Evolutionary conservation across 2,113 vertebrate genomes (phyloP).

Genomic region (Hemibagrus wyckioides): DNA sequence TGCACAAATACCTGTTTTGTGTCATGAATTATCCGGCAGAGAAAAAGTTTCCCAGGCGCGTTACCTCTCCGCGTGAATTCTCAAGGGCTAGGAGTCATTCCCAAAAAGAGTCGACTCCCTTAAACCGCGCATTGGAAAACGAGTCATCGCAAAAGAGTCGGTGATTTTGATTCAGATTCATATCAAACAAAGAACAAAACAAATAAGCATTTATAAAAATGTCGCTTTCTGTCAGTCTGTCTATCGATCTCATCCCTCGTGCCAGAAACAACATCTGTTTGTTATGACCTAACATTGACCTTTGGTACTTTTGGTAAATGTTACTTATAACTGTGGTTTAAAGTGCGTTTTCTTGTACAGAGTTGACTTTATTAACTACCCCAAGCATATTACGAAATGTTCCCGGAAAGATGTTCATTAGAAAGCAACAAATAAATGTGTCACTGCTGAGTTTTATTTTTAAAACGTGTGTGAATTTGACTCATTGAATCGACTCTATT

Average conservation of each 20-base stretch:
- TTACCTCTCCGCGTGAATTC: neutral
- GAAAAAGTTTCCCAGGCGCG: conserved; percentile 46
- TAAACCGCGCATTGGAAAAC: neutral
- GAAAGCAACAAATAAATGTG: neutral
- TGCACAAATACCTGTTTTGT: conserved; percentile 68
- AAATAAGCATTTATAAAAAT: neutral
- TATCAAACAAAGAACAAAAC: neutral
- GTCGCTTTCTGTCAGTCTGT: neutral
- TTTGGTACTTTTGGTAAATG: neutral
- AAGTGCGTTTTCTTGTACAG: neutral
- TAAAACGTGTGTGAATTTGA: neutral
- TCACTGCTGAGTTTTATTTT: neutral
- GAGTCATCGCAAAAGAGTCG: neutral
- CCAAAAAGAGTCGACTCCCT: neutral
- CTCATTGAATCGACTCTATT: neutral
- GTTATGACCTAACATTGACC: neutral
- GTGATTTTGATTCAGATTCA: neutral
- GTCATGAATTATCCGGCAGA: conserved; percentile 64
- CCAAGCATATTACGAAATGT: neutral
- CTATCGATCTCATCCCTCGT: neutral
- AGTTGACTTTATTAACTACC: neutral
- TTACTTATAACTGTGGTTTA: neutral
- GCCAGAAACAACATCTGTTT: neutral
- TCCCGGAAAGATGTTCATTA: neutral
- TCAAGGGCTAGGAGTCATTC: neutral